These are phyloP conservation scores for Drosophila triauraria DNA, from an alignment of 1,140 invertebrate species.

Conservation along the genomic window DNA sequence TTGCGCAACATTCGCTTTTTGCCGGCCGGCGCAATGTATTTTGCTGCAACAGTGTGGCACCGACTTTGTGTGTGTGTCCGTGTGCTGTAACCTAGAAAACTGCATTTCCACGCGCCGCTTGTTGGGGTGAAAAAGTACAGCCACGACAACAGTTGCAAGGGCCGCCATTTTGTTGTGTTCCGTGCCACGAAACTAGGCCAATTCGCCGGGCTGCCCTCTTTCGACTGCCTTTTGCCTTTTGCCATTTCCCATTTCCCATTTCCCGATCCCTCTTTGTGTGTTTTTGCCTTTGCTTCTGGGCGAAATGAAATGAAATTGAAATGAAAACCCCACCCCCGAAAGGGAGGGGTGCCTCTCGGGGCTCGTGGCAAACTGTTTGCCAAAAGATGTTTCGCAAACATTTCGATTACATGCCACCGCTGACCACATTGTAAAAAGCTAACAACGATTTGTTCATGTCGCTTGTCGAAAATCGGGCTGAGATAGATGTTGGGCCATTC, in stretches of 20 bases:
- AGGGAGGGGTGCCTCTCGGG: slow-evolving; percentile 35
- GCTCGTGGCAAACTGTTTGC: slow-evolving; percentile 69
- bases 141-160: slow-evolving; percentile 80
- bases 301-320: slow-evolving; percentile 73
- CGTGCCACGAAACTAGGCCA: slow-evolving; percentile 73
- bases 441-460: slow-evolving; percentile 25
- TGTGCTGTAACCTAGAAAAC: slow-evolving; percentile 70
- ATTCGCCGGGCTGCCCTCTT: slow-evolving; percentile 69
- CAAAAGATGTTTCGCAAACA: slow-evolving; percentile 73
- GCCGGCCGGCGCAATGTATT: slow-evolving; percentile 72
- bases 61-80: slow-evolving; percentile 28
- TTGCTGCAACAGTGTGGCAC: slow-evolving; percentile 71
- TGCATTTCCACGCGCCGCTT: slow-evolving; percentile 29
- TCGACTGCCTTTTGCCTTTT: slow-evolving; percentile 11
- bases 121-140: slow-evolving; percentile 73
- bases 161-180: slow-evolving; percentile 75
- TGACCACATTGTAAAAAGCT: slow-evolving; percentile 46
- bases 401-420: slow-evolving; percentile 35
- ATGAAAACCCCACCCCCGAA: background rate
- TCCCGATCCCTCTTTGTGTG: slow-evolving; percentile 14
- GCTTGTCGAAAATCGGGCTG: background rate
- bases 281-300: slow-evolving; percentile 13
- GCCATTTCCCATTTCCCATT: slow-evolving; percentile 1
- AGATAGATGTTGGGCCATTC: slow-evolving; percentile 7
- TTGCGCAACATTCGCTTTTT: slow-evolving; percentile 79